Conservation (phyloP, 2,113 vertebrate species). For the Varanus salvator region DNA sequence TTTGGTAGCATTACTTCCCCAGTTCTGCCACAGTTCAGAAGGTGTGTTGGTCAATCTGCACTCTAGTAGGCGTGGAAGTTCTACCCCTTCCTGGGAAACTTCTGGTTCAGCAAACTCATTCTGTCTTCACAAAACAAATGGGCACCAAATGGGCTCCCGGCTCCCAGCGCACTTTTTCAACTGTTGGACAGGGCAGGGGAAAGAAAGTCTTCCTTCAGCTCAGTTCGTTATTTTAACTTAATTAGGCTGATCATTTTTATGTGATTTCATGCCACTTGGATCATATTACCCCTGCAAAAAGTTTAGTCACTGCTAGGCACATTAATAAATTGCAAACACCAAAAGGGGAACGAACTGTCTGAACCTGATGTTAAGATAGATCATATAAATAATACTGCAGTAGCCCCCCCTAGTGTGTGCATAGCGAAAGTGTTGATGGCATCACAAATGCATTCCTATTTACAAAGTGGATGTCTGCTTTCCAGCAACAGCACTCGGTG, state of each 20-base stretch:
- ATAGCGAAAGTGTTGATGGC: background rate
- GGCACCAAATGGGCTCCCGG: too few relatives aligned
- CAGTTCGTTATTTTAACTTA: background rate
- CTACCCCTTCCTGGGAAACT: background rate
- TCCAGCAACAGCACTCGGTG: background rate
- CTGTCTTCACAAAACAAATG: background rate
- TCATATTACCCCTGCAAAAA: background rate
- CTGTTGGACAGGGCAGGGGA: too few relatives aligned
- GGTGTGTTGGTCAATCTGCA: background rate
- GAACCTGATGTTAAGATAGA: background rate
- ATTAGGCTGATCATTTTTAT: background rate
- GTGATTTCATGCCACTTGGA: background rate
- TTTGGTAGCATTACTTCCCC: background rate
- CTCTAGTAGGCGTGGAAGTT: background rate
- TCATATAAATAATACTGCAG: background rate
- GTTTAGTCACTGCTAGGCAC: background rate
- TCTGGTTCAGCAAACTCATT: background rate
- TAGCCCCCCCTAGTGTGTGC: slow-evolving; percentile 39
- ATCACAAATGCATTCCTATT: background rate
- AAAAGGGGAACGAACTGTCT: background rate
- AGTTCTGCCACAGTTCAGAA: background rate
- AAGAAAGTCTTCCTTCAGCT: background rate
- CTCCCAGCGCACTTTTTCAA: too few relatives aligned
- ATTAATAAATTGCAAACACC: background rate
- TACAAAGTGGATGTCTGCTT: background rate